These are phyloP conservation scores for Melierax canorus DNA, from an alignment of 2,113 vertebrate genomes.

Conservation along the genomic window DNA sequence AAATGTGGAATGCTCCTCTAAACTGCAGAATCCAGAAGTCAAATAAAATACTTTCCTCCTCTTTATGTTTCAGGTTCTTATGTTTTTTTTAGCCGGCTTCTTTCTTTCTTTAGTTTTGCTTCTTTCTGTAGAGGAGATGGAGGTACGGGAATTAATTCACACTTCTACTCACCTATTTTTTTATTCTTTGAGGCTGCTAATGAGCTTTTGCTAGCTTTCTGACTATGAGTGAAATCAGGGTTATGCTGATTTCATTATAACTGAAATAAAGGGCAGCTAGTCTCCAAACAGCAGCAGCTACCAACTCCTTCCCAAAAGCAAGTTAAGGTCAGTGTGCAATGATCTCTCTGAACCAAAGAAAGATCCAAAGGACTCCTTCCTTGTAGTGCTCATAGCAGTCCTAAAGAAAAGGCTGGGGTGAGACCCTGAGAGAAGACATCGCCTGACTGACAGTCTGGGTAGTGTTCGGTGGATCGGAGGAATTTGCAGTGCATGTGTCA, in stretches of 20 bases:
- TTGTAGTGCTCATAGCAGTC: not conserved
- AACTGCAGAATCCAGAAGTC: not conserved
- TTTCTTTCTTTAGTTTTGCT: not conserved
- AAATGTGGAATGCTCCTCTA: not conserved
- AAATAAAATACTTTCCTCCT: not conserved
- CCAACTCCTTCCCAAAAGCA: not conserved
- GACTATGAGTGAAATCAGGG: not conserved
- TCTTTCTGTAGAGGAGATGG: not conserved
- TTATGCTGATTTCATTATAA: not conserved
- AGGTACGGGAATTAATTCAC: fast-evolving
- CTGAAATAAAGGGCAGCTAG: not conserved
- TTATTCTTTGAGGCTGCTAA: not conserved
- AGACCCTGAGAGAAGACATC: not conserved
- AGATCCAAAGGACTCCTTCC: not conserved
- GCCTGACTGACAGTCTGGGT: not conserved
- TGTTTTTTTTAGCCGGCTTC: not conserved
- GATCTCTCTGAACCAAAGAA: not conserved
- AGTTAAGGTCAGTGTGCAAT: not conserved
- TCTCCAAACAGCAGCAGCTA: not conserved
- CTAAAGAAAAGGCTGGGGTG: not conserved
- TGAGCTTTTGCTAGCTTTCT: not conserved
- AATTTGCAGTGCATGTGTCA: not conserved
- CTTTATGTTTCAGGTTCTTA: not conserved
- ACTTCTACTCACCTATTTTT: not conserved
- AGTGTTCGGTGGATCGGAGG: not conserved